phyloP scores from a whole-genome alignment of 2,113 vertebrate genomes.

The Junco hyemalis region DNA sequence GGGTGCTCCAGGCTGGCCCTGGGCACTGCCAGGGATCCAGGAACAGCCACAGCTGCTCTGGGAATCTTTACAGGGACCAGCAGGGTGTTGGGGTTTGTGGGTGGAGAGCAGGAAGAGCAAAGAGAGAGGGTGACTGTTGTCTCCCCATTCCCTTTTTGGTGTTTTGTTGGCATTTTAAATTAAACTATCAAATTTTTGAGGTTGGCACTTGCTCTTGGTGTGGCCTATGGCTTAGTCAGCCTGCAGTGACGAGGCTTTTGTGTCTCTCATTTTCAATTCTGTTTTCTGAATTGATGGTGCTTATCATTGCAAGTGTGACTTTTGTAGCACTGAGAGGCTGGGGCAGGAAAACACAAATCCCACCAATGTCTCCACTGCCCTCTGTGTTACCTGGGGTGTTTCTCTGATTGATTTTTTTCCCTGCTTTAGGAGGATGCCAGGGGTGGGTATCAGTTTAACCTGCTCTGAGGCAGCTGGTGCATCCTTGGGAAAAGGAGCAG shows the following conservation, averaged over 20 bases:
- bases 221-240: fast-evolving
- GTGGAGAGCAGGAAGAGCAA: background rate
- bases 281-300: background rate
- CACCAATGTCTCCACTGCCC: fast-evolving
- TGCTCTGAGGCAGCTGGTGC: background rate
- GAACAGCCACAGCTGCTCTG: background rate
- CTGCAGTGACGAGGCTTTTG: background rate
- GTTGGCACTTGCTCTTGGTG: fast-evolving
- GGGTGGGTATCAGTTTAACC: fast-evolving
- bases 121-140: background rate
- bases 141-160: background rate
- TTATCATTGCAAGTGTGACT: background rate
- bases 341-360: background rate
- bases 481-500: background rate
- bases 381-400: background rate
- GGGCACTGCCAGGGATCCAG: background rate
- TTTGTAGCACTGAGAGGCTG: background rate
- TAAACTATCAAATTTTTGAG: background rate
- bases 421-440: background rate
- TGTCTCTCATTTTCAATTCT: background rate
- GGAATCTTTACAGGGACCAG: background rate
- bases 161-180: background rate
- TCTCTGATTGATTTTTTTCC: fast-evolving
- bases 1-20: background rate
- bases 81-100: background rate